These are phyloP conservation scores for Allophyes oxyacanthae DNA, from an alignment of 2,888 invertebrate species.

Conservation along the genomic window DNA sequence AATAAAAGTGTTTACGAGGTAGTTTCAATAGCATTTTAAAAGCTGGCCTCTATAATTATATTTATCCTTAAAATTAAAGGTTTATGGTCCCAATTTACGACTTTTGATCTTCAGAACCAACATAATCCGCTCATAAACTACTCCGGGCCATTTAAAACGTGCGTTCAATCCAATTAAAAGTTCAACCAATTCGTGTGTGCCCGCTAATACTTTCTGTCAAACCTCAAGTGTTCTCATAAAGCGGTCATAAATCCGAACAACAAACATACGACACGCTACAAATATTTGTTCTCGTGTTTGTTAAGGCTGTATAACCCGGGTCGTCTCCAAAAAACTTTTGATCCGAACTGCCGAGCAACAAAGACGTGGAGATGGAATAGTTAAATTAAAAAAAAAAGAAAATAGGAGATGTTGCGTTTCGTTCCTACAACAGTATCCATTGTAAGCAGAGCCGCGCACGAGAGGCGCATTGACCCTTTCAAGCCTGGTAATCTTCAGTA, in stretches of 20 bases:
- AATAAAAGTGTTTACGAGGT: constrained; percentile 45
- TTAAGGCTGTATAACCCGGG: constrained; percentile 55
- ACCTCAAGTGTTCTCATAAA: constrained; percentile 66
- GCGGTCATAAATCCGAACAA: constrained; percentile 74
- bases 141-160: constrained; percentile 39
- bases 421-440: constrained; percentile 69
- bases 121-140: constrained; percentile 28
- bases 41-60: constrained; percentile 19
- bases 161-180: constrained; percentile 61
- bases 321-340: constrained; percentile 68
- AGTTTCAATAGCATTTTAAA: constrained; percentile 26
- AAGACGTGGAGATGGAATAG: constrained; percentile 76
- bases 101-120: constrained; percentile 28
- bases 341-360: constrained; percentile 71
- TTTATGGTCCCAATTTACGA: constrained; percentile 40
- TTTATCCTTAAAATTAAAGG: constrained; percentile 38
- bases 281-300: constrained; percentile 75
- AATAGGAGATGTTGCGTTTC: constrained; percentile 76
- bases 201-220: constrained; percentile 73
- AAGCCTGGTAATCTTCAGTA: constrained; percentile 60
- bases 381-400: constrained; percentile 76
- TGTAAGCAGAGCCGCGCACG: constrained; percentile 60
- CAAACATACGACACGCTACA: constrained; percentile 69
- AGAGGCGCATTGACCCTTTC: constrained; percentile 65
- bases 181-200: constrained; percentile 69